Conservation (phyloP, 2,888 invertebrate species). For the Cremastinae sp. region DNA sequence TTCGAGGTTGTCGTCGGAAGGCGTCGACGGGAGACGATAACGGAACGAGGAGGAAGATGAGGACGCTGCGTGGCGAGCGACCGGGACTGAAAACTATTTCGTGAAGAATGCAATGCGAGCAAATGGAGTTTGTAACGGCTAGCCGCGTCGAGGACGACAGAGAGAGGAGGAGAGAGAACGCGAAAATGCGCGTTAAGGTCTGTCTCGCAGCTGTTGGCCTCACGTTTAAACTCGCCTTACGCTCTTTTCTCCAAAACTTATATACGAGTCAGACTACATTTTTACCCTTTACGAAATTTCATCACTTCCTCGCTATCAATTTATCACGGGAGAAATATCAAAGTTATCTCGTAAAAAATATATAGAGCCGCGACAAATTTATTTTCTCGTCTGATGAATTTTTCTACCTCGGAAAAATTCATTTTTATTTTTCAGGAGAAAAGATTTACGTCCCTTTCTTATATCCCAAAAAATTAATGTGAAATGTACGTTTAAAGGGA, state of each 20-base stretch:
- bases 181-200: conserved; percentile 63
- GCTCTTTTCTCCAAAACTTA: conserved; percentile 36
- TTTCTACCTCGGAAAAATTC: no score
- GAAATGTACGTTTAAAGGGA: no score
- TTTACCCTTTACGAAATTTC: conserved; percentile 44
- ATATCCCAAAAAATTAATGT: no score
- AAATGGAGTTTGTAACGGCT: conserved; percentile 70
- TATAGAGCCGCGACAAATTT: not conserved
- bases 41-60: conserved; percentile 30
- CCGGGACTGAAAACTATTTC: conserved; percentile 73
- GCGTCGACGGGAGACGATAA: conserved; percentile 21
- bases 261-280: conserved; percentile 5
- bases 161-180: conserved; percentile 15
- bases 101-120: conserved; percentile 77
- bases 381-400: no score
- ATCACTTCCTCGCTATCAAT: conserved; percentile 40
- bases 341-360: not conserved
- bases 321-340: conserved; percentile 15
- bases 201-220: conserved; percentile 76
- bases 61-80: conserved; percentile 56
- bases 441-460: no score
- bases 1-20: conserved; percentile 29
- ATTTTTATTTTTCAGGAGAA: no score
- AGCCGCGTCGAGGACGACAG: conserved; percentile 55
- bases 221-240: conserved; percentile 45